Evolutionary conservation across 2,888 invertebrate species (phyloP).

Genomic region (Parelbella ahira): DNA sequence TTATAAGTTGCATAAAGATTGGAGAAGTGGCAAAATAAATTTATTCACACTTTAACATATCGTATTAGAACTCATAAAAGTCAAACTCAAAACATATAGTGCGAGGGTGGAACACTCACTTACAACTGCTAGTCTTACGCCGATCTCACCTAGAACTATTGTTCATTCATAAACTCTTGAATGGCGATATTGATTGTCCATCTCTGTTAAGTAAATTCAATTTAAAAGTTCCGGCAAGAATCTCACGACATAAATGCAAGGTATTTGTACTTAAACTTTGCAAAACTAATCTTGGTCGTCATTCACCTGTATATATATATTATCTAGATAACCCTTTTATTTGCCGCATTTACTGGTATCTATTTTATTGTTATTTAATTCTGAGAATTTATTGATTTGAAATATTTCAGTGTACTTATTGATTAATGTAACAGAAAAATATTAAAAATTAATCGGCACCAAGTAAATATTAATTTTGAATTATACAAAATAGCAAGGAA

Average conservation of each 20-base stretch:
- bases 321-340: no score
- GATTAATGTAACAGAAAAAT: no score
- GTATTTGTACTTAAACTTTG: background rate
- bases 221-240: background rate
- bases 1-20: background rate
- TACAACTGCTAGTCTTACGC: background rate
- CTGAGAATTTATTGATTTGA: no score
- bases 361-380: no score
- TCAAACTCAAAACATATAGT: background rate
- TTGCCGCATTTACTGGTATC: no score
- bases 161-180: background rate
- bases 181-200: no score
- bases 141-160: background rate
- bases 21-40: background rate
- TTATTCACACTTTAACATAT: background rate
- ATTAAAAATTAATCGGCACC: no score
- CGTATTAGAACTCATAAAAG: background rate
- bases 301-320: constrained; percentile 3
- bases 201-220: no score
- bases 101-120: background rate
- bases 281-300: background rate
- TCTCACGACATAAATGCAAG: background rate
- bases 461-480: no score
- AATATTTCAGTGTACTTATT: no score
- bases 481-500: no score